A percentile compares a stretch with the other conserved stretches of the same genome.
Conservation (phyloP, 2,797 vertebrate genomes). For the Lacerta viridis region DNA sequence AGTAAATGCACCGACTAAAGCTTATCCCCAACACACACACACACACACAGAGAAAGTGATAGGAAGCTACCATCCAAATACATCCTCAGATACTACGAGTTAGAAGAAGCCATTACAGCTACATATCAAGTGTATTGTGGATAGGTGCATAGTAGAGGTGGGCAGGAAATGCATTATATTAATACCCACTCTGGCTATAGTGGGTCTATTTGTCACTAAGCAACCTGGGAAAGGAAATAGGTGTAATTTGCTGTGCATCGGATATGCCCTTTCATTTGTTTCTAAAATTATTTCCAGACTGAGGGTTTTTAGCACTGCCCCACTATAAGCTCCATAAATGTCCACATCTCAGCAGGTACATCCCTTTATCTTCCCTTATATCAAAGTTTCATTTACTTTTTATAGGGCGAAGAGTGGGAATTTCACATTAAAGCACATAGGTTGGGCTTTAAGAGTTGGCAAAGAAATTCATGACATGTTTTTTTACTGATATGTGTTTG, state of each 20-base stretch:
- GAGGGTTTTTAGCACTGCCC: too few relatives aligned
- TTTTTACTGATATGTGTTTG: neutral
- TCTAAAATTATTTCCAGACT: conserved; percentile 15
- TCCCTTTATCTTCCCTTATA: too few relatives aligned
- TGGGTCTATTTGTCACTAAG: conserved; percentile 46
- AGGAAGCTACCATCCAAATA: neutral
- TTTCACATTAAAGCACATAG: too few relatives aligned
- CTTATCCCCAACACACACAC: neutral
- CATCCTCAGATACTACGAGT: neutral
- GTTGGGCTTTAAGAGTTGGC: neutral
- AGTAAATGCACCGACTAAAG: neutral
- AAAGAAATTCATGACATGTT: neutral
- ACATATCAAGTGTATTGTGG: conserved; percentile 59
- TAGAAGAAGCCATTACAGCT: conserved; percentile 59
- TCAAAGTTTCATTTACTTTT: too few relatives aligned
- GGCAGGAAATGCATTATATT: conserved; percentile 43
- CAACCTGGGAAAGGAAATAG: conserved; percentile 38
- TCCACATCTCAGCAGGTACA: too few relatives aligned
- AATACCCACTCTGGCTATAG: conserved; percentile 40
- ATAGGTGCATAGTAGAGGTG: conserved; percentile 45
- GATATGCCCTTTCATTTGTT: conserved; percentile 37
- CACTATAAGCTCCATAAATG: too few relatives aligned
- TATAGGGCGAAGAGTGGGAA: too few relatives aligned
- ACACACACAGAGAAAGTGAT: neutral
- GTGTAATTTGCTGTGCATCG: neutral